These are phyloP conservation scores for Apogon talboti DNA, from an alignment of 2,797 vertebrate genomes.

Conservation along the genomic window DNA sequence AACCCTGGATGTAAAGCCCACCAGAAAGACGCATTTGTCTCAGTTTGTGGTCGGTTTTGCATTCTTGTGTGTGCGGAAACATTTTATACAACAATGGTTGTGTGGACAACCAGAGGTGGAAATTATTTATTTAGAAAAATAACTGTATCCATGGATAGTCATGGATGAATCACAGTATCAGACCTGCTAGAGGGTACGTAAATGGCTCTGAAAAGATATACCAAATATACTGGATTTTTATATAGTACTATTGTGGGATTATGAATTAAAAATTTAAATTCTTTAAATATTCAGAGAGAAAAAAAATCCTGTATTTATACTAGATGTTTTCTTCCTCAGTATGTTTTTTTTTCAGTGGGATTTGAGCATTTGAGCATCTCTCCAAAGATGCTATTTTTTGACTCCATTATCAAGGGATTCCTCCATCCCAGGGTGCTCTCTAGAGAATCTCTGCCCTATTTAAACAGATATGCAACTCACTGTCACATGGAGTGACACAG, in stretches of 20 bases:
- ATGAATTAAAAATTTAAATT: not conserved
- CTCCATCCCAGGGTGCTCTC: slow-evolving; percentile 15
- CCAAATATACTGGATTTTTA: not conserved
- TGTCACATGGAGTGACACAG: slow-evolving; percentile 6
- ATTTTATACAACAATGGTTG: no score
- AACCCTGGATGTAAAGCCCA: no score
- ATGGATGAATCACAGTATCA: not conserved
- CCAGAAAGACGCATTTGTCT: no score
- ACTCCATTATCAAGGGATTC: slow-evolving; percentile 17
- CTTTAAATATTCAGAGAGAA: not conserved
- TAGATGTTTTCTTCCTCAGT: not conserved
- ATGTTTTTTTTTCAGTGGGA: slow-evolving; percentile 16
- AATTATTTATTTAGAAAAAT: no score
- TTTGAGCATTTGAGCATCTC: not conserved
- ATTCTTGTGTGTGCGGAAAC: no score
- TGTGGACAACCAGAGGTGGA: no score
- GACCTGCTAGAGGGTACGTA: not conserved
- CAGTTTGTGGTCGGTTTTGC: no score
- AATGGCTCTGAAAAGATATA: not conserved
- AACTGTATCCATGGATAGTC: no score
- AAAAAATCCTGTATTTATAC: not conserved
- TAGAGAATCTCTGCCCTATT: slow-evolving; percentile 34
- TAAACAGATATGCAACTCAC: slow-evolving; percentile 12
- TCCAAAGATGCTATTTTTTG: slow-evolving; percentile 25
- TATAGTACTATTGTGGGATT: not conserved